Conservation (phyloP, 2,113 vertebrate species). For the Gavialis gangeticus region DNA sequence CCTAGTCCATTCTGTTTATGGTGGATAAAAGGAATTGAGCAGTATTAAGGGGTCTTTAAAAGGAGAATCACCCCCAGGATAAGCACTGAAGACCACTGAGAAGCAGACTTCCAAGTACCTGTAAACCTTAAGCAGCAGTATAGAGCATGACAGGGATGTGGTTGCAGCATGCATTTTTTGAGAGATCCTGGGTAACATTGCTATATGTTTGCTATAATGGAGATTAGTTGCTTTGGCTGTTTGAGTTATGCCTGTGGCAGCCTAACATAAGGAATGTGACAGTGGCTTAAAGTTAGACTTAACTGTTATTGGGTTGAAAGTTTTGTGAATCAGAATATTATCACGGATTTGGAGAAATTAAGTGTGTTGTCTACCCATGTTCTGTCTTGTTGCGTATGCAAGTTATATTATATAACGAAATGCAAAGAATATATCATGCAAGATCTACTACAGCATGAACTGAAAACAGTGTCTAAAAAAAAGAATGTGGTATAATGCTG, state of each 20-base stretch:
- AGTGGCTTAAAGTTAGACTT: not conserved
- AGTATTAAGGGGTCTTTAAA: not conserved
- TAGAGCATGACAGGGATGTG: not conserved
- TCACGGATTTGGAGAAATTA: too few species aligned
- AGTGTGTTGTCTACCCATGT: not conserved
- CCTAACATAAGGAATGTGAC: not conserved
- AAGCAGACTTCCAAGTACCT: not conserved
- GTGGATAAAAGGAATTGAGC: not conserved
- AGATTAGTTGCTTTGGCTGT: not conserved
- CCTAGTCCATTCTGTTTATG: not conserved
- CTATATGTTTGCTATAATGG: not conserved
- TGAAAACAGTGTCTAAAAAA: not conserved
- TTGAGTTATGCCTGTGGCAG: not conserved
- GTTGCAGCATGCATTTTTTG: not conserved
- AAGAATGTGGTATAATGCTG: not conserved
- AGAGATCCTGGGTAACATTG: not conserved
- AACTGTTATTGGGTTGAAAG: not conserved
- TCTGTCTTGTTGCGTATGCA: not conserved
- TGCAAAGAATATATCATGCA: not conserved
- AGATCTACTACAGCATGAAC: not conserved
- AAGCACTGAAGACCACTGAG: not conserved
- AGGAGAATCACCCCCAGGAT: not conserved
- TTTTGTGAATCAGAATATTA: too few species aligned
- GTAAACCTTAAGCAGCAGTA: not conserved
- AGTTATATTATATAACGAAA: not conserved